Percentiles rank a stretch among this genome's conserved stretches.
These are phyloP conservation scores for Drosophila picticornis DNA, from an alignment of 2,888 invertebrate genomes.

Conservation along the genomic window DNA sequence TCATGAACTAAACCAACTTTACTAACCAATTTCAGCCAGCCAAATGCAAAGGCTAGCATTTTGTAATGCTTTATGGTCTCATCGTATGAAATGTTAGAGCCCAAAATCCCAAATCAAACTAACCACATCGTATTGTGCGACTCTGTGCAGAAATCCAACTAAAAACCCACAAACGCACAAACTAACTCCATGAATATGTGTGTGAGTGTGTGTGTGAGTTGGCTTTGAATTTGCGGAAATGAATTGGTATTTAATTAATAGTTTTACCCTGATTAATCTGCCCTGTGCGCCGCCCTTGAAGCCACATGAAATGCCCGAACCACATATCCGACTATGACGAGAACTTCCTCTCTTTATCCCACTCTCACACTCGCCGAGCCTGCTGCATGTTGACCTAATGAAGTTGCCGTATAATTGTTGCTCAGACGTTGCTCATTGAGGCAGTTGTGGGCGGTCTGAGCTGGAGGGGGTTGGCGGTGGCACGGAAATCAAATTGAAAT, in stretches of 20 bases:
- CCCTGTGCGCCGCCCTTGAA: slow-evolving; percentile 65
- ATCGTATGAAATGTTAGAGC: slow-evolving; percentile 30
- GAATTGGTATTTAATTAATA: slow-evolving; percentile 85
- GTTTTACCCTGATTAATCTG: slow-evolving; percentile 84
- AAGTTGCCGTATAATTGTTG: slow-evolving; percentile 82
- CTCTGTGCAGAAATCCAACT: slow-evolving; percentile 47
- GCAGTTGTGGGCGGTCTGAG: slow-evolving; percentile 20
- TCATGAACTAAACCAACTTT: slow-evolving; percentile 28
- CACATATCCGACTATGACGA: slow-evolving; percentile 38
- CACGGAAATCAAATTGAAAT: slow-evolving; percentile 84
- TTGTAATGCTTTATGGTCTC: slow-evolving; percentile 22
- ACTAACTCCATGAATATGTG: slow-evolving; percentile 1
- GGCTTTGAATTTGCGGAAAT: slow-evolving; percentile 82
- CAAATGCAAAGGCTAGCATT: slow-evolving; percentile 12
- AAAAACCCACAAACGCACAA: slow-evolving; percentile 44
- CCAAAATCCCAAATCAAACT: slow-evolving; percentile 63
- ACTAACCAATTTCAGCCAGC: slow-evolving; percentile 40
- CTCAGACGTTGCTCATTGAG: slow-evolving; percentile 62
- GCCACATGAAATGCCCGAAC: slow-evolving; percentile 36
- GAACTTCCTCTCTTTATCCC: slow-evolving; percentile 3
- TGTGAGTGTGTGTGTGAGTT: slow-evolving; percentile 42
- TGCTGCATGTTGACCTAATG: slow-evolving; percentile 83
- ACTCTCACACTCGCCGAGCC: neutral
- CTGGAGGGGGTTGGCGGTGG: slow-evolving; percentile 14
- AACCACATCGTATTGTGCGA: slow-evolving; percentile 59